These are phyloP conservation scores for Pelmatolapia mariae DNA, from an alignment of 2,113 vertebrate species.

Conservation along the genomic window DNA sequence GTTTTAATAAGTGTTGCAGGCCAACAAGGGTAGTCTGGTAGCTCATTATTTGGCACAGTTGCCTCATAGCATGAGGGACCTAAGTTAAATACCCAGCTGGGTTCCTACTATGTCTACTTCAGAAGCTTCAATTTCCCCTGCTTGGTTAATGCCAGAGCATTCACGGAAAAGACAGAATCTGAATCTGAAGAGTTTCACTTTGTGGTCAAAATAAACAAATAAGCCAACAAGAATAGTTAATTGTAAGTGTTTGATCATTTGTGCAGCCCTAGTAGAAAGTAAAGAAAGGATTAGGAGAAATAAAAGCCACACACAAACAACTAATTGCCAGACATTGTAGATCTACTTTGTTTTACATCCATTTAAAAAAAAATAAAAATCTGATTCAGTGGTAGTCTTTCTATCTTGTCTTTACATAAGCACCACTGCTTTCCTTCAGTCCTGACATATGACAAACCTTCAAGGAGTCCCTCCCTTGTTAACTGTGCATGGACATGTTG, in stretches of 20 bases:
- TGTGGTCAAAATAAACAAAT: neutral
- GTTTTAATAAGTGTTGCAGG: neutral
- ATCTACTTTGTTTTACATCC: neutral
- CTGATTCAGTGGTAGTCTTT: neutral
- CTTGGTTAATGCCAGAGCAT: neutral
- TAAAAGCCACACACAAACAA: neutral
- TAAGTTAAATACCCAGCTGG: neutral
- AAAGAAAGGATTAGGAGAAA: neutral
- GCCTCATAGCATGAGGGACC: neutral
- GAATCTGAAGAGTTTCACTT: neutral
- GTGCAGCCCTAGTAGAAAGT: neutral
- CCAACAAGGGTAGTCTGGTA: neutral
- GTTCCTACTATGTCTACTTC: neutral
- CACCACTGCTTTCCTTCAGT: neutral
- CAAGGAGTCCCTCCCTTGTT: neutral
- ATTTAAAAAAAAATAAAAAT: neutral
- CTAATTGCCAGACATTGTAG: neutral
- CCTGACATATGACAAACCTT: neutral
- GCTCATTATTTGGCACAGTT: neutral
- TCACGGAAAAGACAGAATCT: neutral
- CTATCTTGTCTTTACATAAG: neutral
- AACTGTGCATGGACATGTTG: neutral
- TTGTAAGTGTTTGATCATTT: neutral
- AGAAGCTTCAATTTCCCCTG: neutral
- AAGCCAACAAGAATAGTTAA: neutral